These are phyloP conservation scores for Diceros bicornis DNA, from an alignment of 2,797 vertebrate species.

Conservation along the genomic window DNA sequence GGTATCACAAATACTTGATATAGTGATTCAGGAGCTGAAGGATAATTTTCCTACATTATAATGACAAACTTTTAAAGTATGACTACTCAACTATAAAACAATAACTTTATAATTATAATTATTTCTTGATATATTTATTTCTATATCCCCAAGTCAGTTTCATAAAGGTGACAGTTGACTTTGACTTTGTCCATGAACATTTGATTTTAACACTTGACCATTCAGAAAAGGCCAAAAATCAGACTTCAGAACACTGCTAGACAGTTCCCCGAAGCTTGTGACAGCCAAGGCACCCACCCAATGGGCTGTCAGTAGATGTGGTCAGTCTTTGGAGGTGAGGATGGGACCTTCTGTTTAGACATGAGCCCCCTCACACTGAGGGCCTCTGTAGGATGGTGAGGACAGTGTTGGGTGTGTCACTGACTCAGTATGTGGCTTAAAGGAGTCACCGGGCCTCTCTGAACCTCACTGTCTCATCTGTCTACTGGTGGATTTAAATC, in stretches of 20 bases:
- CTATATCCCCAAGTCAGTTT: not conserved
- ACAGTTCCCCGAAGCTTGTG: too few species aligned
- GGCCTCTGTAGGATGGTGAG: not conserved
- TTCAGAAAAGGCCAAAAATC: not conserved
- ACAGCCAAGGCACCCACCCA: too few species aligned
- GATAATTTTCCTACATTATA: not conserved
- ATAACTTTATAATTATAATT: not conserved
- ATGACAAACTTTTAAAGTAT: not conserved
- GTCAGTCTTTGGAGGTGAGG: not conserved
- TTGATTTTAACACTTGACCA: not conserved
- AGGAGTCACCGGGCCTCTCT: not conserved
- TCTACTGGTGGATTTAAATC: not conserved
- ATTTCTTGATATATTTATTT: not conserved
- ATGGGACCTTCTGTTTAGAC: not conserved
- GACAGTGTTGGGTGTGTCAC: too few species aligned
- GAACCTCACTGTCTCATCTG: not conserved
- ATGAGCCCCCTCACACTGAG: not conserved
- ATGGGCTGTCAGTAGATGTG: not conserved
- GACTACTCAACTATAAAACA: not conserved
- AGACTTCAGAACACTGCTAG: not conserved
- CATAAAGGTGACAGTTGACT: not conserved
- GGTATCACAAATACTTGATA: not conserved
- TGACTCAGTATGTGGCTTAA: too few species aligned
- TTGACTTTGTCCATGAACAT: not conserved
- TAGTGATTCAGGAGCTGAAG: not conserved